Base-by-base conservation (phyloP, 2,113 vertebrate genomes). In the Platysteira castanea region DNA sequence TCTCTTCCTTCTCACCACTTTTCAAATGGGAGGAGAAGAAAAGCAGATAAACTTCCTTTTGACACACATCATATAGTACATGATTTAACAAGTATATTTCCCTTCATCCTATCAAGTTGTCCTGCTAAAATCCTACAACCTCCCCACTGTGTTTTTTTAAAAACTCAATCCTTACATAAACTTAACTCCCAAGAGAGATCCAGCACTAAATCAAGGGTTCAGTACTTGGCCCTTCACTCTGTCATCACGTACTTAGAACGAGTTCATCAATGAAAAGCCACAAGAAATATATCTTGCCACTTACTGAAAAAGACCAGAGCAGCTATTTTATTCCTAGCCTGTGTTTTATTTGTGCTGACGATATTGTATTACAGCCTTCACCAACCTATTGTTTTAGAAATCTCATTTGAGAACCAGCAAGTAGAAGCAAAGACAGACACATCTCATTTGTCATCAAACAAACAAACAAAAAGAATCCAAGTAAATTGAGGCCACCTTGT, bases 11-110 rank as follows among this genome's bases (percentile, higher is more conserved):
- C 27, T 52, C 60, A 54, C 3, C 24, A 8, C 22, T 67, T 56
- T 21, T 28, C 42, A 54, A 30, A 42, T 0, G 8, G 61, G 30
- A 50, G 13, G 11, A 50, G 52, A 33, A 54, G 31, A 37, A 50
- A 59, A 82, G 60, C 53, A 87, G 67, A 2, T 1, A 37, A 3
- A 5, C 7, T n/a, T 31, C 10, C 42, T 49, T 64, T 37, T 33
- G 31, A 42, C 8, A 53, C 13, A 15, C 68, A 33, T 3, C 30
- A 35, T 3, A 7, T 0, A 56, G 12, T 1, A n/a, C 22, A 7
- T 11, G 7, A 21, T 11, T 79, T 56, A 65, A 60, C 21, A 44
- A 65, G 28, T 2, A 2, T 27, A 30, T 57, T 90, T 50, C 46
- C 57, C 69, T 61, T 30, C n/a, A 50, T 21, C 24, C 60, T 22